phyloP scores from a whole-genome alignment of 2,888 invertebrate species.

The Ichneumoninae sp. region DNA sequence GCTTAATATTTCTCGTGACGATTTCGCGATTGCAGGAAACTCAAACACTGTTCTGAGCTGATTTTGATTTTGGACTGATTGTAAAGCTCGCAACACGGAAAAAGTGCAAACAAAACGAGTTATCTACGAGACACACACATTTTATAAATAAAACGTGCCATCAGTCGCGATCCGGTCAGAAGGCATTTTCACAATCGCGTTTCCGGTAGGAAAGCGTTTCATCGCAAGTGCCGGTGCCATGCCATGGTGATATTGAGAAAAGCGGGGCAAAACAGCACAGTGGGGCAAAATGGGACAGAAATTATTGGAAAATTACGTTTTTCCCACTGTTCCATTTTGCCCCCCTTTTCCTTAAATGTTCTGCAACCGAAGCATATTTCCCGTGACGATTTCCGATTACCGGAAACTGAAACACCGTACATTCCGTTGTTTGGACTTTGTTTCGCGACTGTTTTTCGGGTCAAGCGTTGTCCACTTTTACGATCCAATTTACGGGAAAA shows the following conservation, averaged over 20 bases:
- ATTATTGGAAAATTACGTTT: too few species aligned
- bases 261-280: too few species aligned
- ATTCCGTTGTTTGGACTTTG: background rate
- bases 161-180: background rate
- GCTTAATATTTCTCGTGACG: background rate
- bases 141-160: background rate
- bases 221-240: too few species aligned
- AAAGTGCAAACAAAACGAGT: background rate
- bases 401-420: background rate
- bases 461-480: conserved; percentile 49
- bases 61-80: background rate
- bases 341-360: background rate
- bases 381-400: background rate
- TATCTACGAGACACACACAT: background rate
- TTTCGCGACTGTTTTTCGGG: conserved; percentile 12
- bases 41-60: background rate
- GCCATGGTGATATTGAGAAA: too few species aligned
- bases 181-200: too few species aligned
- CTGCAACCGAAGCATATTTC: background rate
- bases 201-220: too few species aligned
- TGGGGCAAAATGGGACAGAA: background rate
- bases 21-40: background rate
- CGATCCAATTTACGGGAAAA: conserved; percentile 52
- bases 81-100: background rate
- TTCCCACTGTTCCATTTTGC: too few species aligned